Evolutionary conservation across 2,888 invertebrate species (phyloP).

Genomic region (Ashinkailepas kermadecensis): DNA sequence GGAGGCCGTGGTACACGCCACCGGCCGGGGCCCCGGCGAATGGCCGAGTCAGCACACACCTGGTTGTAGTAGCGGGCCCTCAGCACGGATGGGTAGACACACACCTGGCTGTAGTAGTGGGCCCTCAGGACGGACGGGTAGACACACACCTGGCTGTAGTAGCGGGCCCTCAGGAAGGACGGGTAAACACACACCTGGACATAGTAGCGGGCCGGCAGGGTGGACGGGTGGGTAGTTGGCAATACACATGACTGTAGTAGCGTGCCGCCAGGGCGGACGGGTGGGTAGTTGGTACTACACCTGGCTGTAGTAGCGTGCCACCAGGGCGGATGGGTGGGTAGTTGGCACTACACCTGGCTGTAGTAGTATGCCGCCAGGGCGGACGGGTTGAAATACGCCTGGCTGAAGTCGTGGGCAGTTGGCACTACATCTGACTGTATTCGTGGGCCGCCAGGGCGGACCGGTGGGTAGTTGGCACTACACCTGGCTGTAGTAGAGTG

Average conservation of each 20-base stretch:
- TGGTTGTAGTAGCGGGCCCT: conserved; percentile 46
- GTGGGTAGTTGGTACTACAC: too few species aligned
- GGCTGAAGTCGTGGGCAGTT: conserved; percentile 39
- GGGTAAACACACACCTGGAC: background rate
- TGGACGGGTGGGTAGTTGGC: background rate
- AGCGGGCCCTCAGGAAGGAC: too few species aligned
- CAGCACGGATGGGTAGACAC: conserved; percentile 59
- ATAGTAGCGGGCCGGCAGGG: background rate
- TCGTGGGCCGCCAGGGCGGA: too few species aligned
- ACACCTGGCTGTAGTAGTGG: conserved; percentile 46
- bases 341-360: background rate
- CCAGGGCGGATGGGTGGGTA: too few species aligned
- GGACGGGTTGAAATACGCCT: conserved; percentile 57
- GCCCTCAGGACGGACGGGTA: too few species aligned
- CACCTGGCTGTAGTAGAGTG: background rate
- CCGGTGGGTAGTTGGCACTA: background rate
- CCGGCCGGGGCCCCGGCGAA: too few species aligned
- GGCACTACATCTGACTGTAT: too few species aligned
- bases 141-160: too few species aligned
- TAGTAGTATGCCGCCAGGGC: conserved; percentile 54
- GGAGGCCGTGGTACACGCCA: too few species aligned
- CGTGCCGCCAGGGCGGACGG: background rate
- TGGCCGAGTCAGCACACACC: background rate
- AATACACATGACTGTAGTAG: background rate
- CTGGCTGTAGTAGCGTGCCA: too few species aligned